Base-by-base conservation (phyloP, 2,113 vertebrate species). In the Nothobranchius kuhntae region DNA sequence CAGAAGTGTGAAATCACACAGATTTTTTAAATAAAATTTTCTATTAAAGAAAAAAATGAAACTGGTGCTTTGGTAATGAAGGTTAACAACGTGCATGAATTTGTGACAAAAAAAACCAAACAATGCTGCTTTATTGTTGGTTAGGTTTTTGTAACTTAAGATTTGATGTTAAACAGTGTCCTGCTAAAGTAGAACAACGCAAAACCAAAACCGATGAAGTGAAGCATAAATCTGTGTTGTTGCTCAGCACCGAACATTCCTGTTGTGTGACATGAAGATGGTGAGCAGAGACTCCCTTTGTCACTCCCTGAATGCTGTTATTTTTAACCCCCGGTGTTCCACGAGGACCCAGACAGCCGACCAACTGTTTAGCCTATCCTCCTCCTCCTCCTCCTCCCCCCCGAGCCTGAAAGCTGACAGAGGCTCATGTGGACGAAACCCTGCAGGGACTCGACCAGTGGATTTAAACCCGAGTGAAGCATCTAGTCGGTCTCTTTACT, bases 11-110 rank as follows among this genome's bases (percentile, higher is more conserved):
- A 91, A 91, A 88, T 85, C 88, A 89, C 81, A 66, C 83, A 65
- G 76, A 83, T 82, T 73, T 69, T 91, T 89, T 76, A 21, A 21
- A 21, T 21, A 21, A 21, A 21, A 21, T 87, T 81, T 76, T 81
- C 81, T 69, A 87, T 75, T 68, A 77, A 63, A 71, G 88, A 81
- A 89, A 82, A 71, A 80, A 79, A 35, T 30, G 14, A 82, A 84
- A 81, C 75, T 80, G 89, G 87, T 90, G 89, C 86, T 88, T 87
- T 78, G 80, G 78, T 77, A 86, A 83, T 83, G 78, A 90, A 90
- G 86, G 80, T 85, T 81, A 87, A 86, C 85, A 90, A 90, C 89
- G 79, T 93, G 93, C 91, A 92, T 93, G 89, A 88, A 82, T 86
- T 92, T 91, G 83, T 92, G 78, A 86, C 84, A 73, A 90, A 85